Percentiles rank a stretch among this genome's conserved stretches.
phyloP scores from a whole-genome alignment of 1,140 invertebrate genomes.

The Phymastichus coffea region DNA sequence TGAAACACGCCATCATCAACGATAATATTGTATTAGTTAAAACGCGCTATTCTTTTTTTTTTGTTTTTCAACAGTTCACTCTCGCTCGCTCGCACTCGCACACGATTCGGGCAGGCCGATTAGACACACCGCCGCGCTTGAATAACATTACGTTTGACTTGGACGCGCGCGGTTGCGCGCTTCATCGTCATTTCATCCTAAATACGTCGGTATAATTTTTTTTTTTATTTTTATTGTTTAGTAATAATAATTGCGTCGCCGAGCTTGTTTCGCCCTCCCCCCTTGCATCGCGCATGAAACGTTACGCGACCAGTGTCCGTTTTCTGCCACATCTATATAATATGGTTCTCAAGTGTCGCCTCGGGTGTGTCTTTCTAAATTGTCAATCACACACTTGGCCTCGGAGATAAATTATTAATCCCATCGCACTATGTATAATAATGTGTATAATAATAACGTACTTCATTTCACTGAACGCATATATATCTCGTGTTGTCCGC shows the following conservation, averaged over 20 bases:
- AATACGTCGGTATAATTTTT: conserved; percentile 10
- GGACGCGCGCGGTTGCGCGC: background rate
- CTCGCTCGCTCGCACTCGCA: background rate
- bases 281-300: no score
- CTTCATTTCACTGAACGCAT: background rate
- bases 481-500: background rate
- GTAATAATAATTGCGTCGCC: conserved; percentile 2
- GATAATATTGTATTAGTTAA: no score
- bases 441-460: conserved; percentile 27
- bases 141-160: conserved; percentile 2
- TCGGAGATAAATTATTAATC: conserved; percentile 14
- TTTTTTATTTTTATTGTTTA: no score
- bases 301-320: no score
- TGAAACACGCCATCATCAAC: no score
- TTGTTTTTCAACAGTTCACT: no score
- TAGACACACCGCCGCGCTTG: background rate
- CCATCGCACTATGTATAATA: conserved; percentile 18
- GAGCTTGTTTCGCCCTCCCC: background rate
- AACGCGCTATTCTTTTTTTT: no score
- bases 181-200: no score
- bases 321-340: no score
- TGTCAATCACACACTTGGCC: background rate
- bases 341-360: no score
- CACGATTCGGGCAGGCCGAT: background rate
- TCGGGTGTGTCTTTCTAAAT: background rate